Evolutionary conservation across 1,140 invertebrate genomes (phyloP).

Genomic region (Prorops nasuta): DNA sequence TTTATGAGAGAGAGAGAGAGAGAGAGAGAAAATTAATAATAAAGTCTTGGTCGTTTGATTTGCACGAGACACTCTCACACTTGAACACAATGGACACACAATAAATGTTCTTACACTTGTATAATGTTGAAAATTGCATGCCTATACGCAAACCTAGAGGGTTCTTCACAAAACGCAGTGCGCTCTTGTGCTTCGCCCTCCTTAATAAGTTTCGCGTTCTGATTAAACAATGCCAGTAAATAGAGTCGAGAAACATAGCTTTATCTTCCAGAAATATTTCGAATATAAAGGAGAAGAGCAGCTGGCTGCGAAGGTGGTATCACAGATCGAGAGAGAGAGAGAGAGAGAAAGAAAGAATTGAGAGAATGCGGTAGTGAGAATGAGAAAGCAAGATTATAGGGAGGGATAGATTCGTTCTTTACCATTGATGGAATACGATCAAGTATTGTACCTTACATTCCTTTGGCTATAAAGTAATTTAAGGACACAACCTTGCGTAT

Average conservation of each 20-base stretch:
- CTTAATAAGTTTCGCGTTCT: slow-evolving; percentile 10
- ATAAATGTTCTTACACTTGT: slow-evolving; percentile 11
- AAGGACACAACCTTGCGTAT: slow-evolving; percentile 35
- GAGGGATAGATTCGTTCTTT: too few relatives aligned
- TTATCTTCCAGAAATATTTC: too few relatives aligned
- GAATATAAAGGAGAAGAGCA: too few relatives aligned
- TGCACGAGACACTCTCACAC: background rate
- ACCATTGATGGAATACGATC: slow-evolving; percentile 37
- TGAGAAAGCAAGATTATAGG: too few relatives aligned
- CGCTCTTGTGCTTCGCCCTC: slow-evolving; percentile 28
- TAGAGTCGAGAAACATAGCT: too few relatives aligned
- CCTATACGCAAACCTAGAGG: slow-evolving; percentile 19
- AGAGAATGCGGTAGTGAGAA: too few relatives aligned
- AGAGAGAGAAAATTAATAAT: too few relatives aligned
- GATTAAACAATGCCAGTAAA: slow-evolving; percentile 12
- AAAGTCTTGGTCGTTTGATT: too few relatives aligned
- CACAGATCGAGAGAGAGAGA: slow-evolving; percentile 10
- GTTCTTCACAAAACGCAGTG: slow-evolving; percentile 21
- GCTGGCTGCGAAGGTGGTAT: background rate
- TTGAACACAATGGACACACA: background rate
- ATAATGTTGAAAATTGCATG: slow-evolving; percentile 31
- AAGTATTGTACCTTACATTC: slow-evolving; percentile 60
- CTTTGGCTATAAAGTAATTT: slow-evolving; percentile 58
- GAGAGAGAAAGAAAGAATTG: too few relatives aligned
- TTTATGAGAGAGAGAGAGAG: too few relatives aligned